Percentiles rank a stretch among this genome's conserved stretches.
These are phyloP conservation scores for Macrobrachium nipponense DNA, from an alignment of 1,140 invertebrate genomes.

Conservation along the genomic window DNA sequence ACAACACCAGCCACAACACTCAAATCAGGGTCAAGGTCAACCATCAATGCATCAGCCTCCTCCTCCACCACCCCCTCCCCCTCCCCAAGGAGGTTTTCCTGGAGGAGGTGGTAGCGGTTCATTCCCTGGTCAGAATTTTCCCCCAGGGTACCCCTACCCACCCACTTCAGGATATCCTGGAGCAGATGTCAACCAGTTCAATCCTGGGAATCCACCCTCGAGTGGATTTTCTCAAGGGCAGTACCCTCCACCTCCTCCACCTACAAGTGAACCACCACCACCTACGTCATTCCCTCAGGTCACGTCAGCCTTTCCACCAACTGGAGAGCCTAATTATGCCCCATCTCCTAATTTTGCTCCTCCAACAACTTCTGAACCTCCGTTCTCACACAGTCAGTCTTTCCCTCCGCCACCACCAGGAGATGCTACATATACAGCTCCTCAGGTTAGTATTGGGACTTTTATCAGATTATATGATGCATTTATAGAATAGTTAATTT, in stretches of 20 bases:
- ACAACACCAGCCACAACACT: constrained; percentile 65
- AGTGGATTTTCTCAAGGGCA: constrained; percentile 40
- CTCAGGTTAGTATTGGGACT: constrained; percentile 19
- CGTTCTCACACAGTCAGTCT: constrained; percentile 41
- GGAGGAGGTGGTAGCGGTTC: constrained; percentile 38
- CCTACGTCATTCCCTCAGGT: constrained; percentile 37
- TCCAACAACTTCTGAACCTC: constrained; percentile 27
- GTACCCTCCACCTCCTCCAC: constrained; percentile 40
- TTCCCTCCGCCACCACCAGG: constrained; percentile 47
- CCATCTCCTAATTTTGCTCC: constrained; percentile 37
- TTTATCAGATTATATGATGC: background rate
- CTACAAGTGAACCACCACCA: constrained; percentile 36
- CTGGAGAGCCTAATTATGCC: constrained; percentile 51
- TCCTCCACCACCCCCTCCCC: constrained; percentile 62
- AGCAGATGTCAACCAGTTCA: constrained; percentile 32
- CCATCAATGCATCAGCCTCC: constrained; percentile 50
- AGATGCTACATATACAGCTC: constrained; percentile 41
- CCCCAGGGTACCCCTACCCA: constrained; percentile 45
- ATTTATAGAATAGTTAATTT: no score
- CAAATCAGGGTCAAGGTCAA: constrained; percentile 61
- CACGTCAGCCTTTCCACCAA: constrained; percentile 13
- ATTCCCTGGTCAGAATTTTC: constrained; percentile 40
- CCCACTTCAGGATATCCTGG: constrained; percentile 53
- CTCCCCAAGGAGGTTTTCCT: constrained; percentile 42
- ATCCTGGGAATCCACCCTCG: constrained; percentile 26